Evolutionary conservation across 1,140 invertebrate species (phyloP), one percentile per base, ranked within the genome.

Genomic region (Melanaphis sacchari): DNA sequence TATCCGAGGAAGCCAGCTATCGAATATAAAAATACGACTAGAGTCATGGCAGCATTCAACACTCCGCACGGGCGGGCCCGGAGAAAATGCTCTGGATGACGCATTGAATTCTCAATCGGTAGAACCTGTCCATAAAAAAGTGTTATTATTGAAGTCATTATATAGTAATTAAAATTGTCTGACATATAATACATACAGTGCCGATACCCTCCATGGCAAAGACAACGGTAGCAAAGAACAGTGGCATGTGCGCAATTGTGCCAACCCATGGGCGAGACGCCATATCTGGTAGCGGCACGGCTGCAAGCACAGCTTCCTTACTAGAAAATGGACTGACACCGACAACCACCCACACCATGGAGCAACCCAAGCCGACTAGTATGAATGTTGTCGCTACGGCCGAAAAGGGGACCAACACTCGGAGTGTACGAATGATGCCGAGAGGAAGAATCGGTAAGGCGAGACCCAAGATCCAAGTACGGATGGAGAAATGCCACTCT

Each of bases 81-180:
- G 0, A 97, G 95, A 95, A 99, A 98, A 82, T 97, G 96, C 93
- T 97, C 95, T 0, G 97, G 97, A 84, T 97, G 96, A 52, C 95
- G 96, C 98, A 99, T 98, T 26, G 97, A 97, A 95, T 98, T 98
- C 95, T 98, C 98, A 66, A 99, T 96, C 0, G 98, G 98, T 96
- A 99, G 97, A 38, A 99, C 96, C 96, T 97, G 88, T 9, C 31
- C 31, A 87, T 2, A 49, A 2, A 49, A 18, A n/a, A n/a, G 36
- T 40, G 24, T 22, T 22, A 54, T 8, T 43, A 36, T 26, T 2
- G 41, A 6, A 31, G 31, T 18, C 1, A 6, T 26, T 11, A 15
- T 26, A 26, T 6, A 0, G 6, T 26, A 46, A n/a, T 76, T 76
- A 43, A 46, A 43, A 46, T 31, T 36, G 41, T 87, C 15, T 43